A percentile compares a stretch with the other conserved stretches of the same genome.
phyloP scores from a whole-genome alignment of 2,888 invertebrate species.

The Acheta domesticus region DNA sequence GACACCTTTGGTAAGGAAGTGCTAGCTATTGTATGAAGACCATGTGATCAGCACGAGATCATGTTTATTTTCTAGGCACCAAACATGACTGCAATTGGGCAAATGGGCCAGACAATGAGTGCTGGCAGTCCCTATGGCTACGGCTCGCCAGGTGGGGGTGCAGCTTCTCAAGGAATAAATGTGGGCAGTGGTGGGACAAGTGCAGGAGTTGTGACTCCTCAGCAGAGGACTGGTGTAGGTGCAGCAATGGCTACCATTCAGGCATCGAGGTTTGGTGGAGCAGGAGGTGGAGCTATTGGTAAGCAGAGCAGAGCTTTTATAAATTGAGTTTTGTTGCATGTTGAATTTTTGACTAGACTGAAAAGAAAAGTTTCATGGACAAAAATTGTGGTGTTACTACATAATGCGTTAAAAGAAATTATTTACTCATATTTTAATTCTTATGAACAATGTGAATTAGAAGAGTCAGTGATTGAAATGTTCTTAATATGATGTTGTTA shows the following conservation, averaged over 20 bases:
- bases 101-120: slow-evolving; percentile 43
- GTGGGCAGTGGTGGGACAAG: slow-evolving; percentile 44
- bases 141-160: slow-evolving; percentile 40
- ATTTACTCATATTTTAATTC: too few relatives aligned
- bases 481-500: too few relatives aligned
- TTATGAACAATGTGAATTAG: too few relatives aligned
- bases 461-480: too few relatives aligned
- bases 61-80: slow-evolving; percentile 54
- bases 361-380: neutral
- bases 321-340: too few relatives aligned
- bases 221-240: slow-evolving; percentile 48
- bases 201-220: slow-evolving; percentile 55
- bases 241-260: slow-evolving; percentile 48
- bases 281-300: slow-evolving; percentile 39
- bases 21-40: too few relatives aligned
- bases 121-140: slow-evolving; percentile 49
- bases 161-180: slow-evolving; percentile 41
- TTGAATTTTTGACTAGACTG: neutral
- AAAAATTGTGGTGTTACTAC: too few relatives aligned
- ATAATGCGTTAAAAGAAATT: too few relatives aligned
- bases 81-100: slow-evolving; percentile 48
- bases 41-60: too few relatives aligned
- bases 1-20: too few relatives aligned
- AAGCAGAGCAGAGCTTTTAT: slow-evolving; percentile 18
- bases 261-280: slow-evolving; percentile 44